Evolutionary conservation across 2,797 vertebrate genomes (phyloP).

Genomic region (Erpetoichthys calabaricus): DNA sequence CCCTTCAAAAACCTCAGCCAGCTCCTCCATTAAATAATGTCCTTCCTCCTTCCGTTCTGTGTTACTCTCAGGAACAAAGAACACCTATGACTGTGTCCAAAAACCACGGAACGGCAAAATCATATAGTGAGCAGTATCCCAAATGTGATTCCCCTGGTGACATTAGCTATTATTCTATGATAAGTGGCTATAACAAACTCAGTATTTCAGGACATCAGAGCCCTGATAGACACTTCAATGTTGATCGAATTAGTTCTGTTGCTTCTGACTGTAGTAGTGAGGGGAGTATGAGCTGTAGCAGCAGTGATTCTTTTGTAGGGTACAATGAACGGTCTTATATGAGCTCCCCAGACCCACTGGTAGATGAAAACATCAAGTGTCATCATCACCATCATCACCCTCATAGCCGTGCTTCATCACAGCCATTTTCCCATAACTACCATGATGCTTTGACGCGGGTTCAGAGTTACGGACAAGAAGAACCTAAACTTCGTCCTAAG

Average conservation of each 20-base stretch:
- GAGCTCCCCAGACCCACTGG: constrained; percentile 59
- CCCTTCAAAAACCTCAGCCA: constrained; percentile 29
- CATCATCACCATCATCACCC: constrained; percentile 51
- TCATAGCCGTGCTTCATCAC: constrained; percentile 48
- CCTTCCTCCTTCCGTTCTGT: constrained; percentile 53
- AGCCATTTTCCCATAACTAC: constrained; percentile 55
- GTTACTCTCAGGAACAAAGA: constrained; percentile 64
- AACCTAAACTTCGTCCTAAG: constrained; percentile 64
- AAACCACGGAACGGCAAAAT: constrained; percentile 51
- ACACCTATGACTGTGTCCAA: constrained; percentile 54
- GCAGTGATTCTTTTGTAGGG: constrained; percentile 68
- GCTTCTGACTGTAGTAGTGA: constrained; percentile 86
- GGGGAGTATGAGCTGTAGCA: constrained; percentile 71
- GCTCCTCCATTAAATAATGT: constrained; percentile 46
- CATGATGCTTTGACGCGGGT: constrained; percentile 54
- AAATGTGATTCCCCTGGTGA: constrained; percentile 83
- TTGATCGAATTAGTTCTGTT: constrained; percentile 71
- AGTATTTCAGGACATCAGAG: constrained; percentile 63
- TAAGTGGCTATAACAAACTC: constrained; percentile 68
- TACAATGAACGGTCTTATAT: constrained; percentile 64
- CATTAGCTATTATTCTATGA: constrained; percentile 76
- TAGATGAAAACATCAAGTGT: constrained; percentile 70
- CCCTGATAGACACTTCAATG: constrained; percentile 67
- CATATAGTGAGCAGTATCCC: constrained; percentile 68
- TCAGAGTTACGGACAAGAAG: constrained; percentile 66